Evolutionary conservation across 2,888 invertebrate species (phyloP).

Genomic region (Sphinx pinastri): DNA sequence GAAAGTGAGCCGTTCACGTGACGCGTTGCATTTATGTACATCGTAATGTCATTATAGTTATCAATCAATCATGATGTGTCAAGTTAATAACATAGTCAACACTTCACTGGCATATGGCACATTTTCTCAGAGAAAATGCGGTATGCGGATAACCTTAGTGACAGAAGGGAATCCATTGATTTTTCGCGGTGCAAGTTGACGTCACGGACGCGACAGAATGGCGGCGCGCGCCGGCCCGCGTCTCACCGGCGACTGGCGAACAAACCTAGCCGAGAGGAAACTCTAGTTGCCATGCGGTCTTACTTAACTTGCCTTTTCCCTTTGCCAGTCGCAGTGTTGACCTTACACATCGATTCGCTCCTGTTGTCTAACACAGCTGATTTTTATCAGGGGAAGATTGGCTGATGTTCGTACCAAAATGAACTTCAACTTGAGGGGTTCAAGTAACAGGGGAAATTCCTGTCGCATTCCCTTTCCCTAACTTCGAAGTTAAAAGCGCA

Average conservation of each 20-base stretch:
- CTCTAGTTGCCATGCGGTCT: constrained; percentile 75
- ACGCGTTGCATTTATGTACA: constrained; percentile 55
- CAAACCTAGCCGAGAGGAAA: constrained; percentile 67
- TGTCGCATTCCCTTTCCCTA: not conserved
- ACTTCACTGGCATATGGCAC: constrained; percentile 78
- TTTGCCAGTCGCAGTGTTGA: constrained; percentile 55
- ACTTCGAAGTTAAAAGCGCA: too few species aligned
- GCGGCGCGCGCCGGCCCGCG: constrained; percentile 80
- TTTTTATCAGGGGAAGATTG: constrained; percentile 33
- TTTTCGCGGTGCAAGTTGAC: constrained; percentile 78
- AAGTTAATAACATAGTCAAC: constrained; percentile 50
- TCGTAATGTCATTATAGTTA: constrained; percentile 54
- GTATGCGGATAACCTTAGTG: constrained; percentile 79
- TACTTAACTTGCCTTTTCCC: constrained; percentile 56
- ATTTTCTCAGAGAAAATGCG: constrained; percentile 80
- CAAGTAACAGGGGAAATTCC: not conserved
- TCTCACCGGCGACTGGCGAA: constrained; percentile 73
- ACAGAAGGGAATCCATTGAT: constrained; percentile 76
- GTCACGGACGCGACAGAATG: constrained; percentile 70
- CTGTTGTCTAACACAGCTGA: constrained; percentile 60
- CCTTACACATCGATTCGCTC: constrained; percentile 71
- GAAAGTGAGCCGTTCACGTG: constrained; percentile 75
- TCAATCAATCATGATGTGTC: constrained; percentile 48
- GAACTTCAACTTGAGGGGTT: too few species aligned
- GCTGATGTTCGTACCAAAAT: not conserved